Evolutionary conservation across 2,888 invertebrate species (phyloP).

Genomic region (Galeopsomyia nigrocyanea): DNA sequence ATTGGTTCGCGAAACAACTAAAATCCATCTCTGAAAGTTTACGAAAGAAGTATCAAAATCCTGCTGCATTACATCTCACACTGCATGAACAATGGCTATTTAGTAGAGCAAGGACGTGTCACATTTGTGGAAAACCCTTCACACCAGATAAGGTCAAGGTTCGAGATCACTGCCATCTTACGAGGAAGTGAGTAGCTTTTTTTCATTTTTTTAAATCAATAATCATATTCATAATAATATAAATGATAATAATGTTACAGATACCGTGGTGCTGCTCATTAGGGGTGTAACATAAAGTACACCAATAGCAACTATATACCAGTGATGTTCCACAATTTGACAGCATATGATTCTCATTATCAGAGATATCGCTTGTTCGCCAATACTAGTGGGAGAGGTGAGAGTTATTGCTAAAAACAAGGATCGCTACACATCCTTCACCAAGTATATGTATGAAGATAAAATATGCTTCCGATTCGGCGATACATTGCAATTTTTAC

Average conservation of each 20-base stretch:
- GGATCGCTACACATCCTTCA: slow-evolving; percentile 57
- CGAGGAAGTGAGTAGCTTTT: slow-evolving; percentile 16
- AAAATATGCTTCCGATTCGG: slow-evolving; percentile 39
- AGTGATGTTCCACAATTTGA: slow-evolving; percentile 58
- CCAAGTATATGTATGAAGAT: slow-evolving; percentile 23
- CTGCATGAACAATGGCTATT: not conserved
- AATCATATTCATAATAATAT: not conserved
- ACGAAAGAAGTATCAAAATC: slow-evolving; percentile 4
- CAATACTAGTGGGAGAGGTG: slow-evolving; percentile 45
- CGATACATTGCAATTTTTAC: slow-evolving; percentile 43
- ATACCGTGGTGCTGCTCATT: slow-evolving; percentile 47
- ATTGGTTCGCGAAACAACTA: slow-evolving; percentile 17
- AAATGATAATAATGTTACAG: too few species aligned
- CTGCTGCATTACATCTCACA: slow-evolving; percentile 15
- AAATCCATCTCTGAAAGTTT: not conserved
- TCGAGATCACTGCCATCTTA: slow-evolving; percentile 42
- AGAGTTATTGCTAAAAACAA: slow-evolving; percentile 56
- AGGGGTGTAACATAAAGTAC: slow-evolving; percentile 57
- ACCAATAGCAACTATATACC: slow-evolving; percentile 55
- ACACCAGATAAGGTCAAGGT: slow-evolving; percentile 13
- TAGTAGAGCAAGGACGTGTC: slow-evolving; percentile 18
- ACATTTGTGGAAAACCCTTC: slow-evolving; percentile 37
- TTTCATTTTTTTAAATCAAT: not conserved
- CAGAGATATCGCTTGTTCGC: slow-evolving; percentile 47
- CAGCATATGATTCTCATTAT: slow-evolving; percentile 50